Percentiles rank a stretch among this genome's conserved stretches.
Conservation (phyloP, 2,797 vertebrate species). For the Fundulus diaphanus region DNA sequence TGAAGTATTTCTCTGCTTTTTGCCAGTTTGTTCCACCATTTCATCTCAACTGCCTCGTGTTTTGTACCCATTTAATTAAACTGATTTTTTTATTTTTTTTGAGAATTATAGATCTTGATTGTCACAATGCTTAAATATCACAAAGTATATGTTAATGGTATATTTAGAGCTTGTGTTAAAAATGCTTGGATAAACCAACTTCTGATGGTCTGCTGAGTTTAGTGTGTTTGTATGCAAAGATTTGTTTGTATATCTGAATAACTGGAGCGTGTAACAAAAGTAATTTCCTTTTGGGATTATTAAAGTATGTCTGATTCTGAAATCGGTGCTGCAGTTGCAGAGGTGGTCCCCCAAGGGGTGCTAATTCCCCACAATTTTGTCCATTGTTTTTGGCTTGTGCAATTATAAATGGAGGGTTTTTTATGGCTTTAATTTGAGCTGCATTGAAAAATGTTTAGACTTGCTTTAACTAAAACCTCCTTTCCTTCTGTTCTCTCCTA, state of each 20-base stretch:
- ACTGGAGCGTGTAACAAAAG: too few relatives aligned
- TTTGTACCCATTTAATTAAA: too few relatives aligned
- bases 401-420: background rate
- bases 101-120: background rate
- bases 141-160: background rate
- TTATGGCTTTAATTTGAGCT: background rate
- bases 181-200: background rate
- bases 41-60: too few relatives aligned
- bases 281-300: too few relatives aligned
- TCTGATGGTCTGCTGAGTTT: background rate
- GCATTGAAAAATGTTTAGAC: background rate
- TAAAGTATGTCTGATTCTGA: too few relatives aligned
- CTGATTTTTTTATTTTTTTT: too few relatives aligned
- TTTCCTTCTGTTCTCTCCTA: slow-evolving; percentile 53
- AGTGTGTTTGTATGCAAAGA: background rate
- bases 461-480: background rate
- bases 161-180: too few relatives aligned
- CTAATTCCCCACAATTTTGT: background rate
- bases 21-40: too few relatives aligned
- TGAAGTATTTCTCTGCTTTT: slow-evolving; percentile 23
- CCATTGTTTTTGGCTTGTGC: background rate
- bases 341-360: background rate
- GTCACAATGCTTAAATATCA: background rate
- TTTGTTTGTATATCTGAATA: too few relatives aligned
- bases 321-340: background rate